phyloP scores from a whole-genome alignment of 2,113 vertebrate species.

The Haliaeetus leucogaster region DNA sequence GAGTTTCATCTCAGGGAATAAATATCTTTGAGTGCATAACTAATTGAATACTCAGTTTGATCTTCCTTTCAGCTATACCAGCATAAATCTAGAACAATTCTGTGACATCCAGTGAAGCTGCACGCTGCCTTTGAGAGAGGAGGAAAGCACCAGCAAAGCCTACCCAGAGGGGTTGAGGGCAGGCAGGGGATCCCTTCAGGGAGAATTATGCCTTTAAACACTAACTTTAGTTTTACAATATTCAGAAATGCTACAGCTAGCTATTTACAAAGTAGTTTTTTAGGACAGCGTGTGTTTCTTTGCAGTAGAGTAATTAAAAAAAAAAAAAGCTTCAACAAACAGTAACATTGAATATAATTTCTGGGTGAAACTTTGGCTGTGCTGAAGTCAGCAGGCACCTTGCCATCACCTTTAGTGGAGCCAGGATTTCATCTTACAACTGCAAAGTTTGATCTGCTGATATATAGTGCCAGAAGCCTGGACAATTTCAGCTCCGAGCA shows the following conservation, averaged over 20 bases:
- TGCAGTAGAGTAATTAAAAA: background rate
- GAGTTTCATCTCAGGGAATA: background rate
- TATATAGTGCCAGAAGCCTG: background rate
- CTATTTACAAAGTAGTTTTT: background rate
- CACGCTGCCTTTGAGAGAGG: background rate
- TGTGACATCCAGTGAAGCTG: background rate
- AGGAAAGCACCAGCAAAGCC: background rate
- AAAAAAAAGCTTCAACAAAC: background rate
- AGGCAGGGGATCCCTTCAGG: background rate
- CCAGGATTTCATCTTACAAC: background rate
- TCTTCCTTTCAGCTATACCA: background rate
- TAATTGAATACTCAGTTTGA: slow-evolving; percentile 20
- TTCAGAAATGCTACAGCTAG: background rate
- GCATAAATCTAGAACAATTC: background rate
- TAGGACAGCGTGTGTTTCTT: background rate
- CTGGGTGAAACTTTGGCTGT: background rate
- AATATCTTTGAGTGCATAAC: slow-evolving; percentile 13
- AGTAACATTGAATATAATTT: background rate
- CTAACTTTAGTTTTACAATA: background rate
- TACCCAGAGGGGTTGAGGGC: background rate
- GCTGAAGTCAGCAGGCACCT: background rate
- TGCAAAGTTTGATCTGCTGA: background rate
- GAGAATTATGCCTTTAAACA: background rate
- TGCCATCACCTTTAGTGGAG: background rate
- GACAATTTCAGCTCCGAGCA: background rate